Evolutionary conservation across 2,888 invertebrate genomes (phyloP), one percentile per base, ranked within the genome.

Genomic region (Iselma pallidipennis): DNA sequence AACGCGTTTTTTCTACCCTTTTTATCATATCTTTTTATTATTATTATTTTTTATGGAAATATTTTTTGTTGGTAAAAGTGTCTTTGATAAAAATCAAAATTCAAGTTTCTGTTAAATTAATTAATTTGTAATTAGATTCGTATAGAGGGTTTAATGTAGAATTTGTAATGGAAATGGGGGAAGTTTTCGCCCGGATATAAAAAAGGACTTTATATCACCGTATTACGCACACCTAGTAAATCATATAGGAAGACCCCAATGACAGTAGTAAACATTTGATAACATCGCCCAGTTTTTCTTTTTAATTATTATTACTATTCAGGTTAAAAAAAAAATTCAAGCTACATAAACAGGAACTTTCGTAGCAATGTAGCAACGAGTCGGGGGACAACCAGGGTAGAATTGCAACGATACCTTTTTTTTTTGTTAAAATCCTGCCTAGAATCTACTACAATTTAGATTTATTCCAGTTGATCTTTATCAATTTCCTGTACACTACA

Each of bases 1-100:
- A 71, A 72, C 59, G 37, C 16, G 37, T 31, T 37, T 7, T 37
- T 16, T 2, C 19, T 16, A 37, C 19, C 16, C 16, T 37, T 37
- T 16, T 16, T 16, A 37, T 37, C 19, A 37, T 14, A 33, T n/a
- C 31, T 4, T 31, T 12, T 33, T n/a, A n/a, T n/a, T n/a, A n/a
- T n/a, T n/a, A n/a, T n/a, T 37, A 16, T 37, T 16, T 16, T 9
- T 37, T 37, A 29, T 10, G 5, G 29, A 29, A 29, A 29, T 29
- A 16, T 37, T 16, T 16, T 37, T 37, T 16, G 9, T 37, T 16
- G 1, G 7, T 37, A 9, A 7, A 37, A 16, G 16, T 16, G 16
- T 9, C 7, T 37, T 37, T 16, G 37, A 37, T 37, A 37, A 37
- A 37, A 37, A 37, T 37, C 37, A 16, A 33, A 33, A 33, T 33